A percentile compares a stretch with the other conserved stretches of the same genome.
phyloP scores from a whole-genome alignment of 1,140 invertebrate species.

The Pseudomyrmex gracilis region DNA sequence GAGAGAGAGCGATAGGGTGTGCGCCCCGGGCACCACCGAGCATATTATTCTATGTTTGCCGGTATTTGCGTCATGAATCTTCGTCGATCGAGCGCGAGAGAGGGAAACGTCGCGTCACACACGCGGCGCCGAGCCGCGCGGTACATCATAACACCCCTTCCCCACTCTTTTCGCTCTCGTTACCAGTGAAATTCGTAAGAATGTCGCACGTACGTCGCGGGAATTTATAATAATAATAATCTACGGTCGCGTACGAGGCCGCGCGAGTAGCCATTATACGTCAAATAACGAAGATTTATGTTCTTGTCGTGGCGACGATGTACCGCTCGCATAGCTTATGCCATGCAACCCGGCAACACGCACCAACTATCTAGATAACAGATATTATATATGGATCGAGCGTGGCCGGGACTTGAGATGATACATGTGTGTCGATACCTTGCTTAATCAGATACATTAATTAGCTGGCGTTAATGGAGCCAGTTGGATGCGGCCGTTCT shows the following conservation, averaged over 20 bases:
- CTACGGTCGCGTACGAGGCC: constrained; percentile 15
- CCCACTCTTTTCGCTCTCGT: too few species aligned
- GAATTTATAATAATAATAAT: constrained; percentile 63
- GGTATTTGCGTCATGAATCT: constrained; percentile 35
- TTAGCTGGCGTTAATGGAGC: constrained; percentile 59
- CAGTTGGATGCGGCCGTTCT: constrained; percentile 38
- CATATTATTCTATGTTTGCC: constrained; percentile 53
- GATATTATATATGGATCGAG: constrained; percentile 56
- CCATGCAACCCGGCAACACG: neutral
- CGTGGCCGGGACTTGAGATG: constrained; percentile 53
- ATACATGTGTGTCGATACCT: constrained; percentile 60
- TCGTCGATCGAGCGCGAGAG: constrained; percentile 42
- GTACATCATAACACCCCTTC: neutral
- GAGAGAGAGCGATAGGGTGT: too few species aligned
- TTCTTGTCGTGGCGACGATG: constrained; percentile 41
- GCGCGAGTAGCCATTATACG: constrained; percentile 50
- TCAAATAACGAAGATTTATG: constrained; percentile 60
- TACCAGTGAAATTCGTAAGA: constrained; percentile 46
- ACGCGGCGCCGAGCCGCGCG: neutral
- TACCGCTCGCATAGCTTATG: constrained; percentile 30
- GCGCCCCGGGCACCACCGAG: neutral
- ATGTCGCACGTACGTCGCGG: constrained; percentile 11
- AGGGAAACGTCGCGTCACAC: too few species aligned
- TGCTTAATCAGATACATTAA: constrained; percentile 62
- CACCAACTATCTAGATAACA: constrained; percentile 39